Percentiles rank a stretch among this genome's conserved stretches.
These are phyloP conservation scores for Aphodius sticticus DNA, from an alignment of 2,888 invertebrate genomes.

Conservation along the genomic window DNA sequence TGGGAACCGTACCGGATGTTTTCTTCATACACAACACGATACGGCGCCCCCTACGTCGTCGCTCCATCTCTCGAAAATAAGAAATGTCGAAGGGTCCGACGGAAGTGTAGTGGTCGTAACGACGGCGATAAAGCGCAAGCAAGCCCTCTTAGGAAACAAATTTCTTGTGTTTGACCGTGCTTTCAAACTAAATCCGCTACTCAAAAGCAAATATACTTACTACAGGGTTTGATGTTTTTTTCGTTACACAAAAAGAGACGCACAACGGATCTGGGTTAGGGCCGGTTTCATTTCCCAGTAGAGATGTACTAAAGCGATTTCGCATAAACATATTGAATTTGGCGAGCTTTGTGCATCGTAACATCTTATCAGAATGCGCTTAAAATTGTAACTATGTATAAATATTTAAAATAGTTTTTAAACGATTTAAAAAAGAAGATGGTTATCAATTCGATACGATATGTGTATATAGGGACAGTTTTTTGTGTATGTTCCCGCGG, in stretches of 20 bases:
- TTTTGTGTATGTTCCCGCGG: too few species aligned
- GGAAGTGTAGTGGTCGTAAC: constrained; percentile 42
- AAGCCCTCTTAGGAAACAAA: constrained; percentile 36
- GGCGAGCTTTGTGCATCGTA: too few species aligned
- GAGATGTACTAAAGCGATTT: too few species aligned
- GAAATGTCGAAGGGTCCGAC: constrained; percentile 35
- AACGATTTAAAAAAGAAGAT: too few species aligned
- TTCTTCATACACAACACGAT: neutral
- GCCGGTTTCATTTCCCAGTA: neutral
- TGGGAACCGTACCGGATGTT: neutral
- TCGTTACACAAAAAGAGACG: constrained; percentile 4
- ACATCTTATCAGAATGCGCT: too few species aligned
- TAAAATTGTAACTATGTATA: too few species aligned
- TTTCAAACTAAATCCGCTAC: constrained; percentile 22
- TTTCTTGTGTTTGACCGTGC: constrained; percentile 40
- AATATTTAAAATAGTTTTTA: too few species aligned
- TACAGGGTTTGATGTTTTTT: constrained; percentile 9
- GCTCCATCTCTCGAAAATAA: constrained; percentile 14
- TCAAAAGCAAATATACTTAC: constrained; percentile 11
- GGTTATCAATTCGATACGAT: too few species aligned
- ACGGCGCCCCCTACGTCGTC: neutral
- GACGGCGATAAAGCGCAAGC: constrained; percentile 20
- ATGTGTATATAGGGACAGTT: too few species aligned
- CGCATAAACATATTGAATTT: too few species aligned
- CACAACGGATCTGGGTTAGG: neutral